Evolutionary conservation across 2,113 vertebrate genomes (phyloP), one percentile per base, ranked within the genome.

Genomic region (Fulica atra): DNA sequence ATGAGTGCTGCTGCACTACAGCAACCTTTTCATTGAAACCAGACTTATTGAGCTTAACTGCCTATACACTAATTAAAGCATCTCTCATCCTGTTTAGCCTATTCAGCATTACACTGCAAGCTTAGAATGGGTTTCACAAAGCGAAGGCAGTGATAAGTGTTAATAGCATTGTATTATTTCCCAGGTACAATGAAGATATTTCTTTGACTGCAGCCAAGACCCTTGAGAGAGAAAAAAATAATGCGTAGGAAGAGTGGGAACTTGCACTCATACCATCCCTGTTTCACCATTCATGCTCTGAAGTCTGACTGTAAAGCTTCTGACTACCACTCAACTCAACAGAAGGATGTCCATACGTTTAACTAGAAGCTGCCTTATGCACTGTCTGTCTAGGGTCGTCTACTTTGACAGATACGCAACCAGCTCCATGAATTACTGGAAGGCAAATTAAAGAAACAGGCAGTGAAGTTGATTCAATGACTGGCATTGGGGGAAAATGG

Each of bases 41-140:
- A 87, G 86, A 88, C 61, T 95, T 92, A 93, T 11, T 89, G 81
- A 89, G 65, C 66, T 96, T 89, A 94, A 92, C 86, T 82, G 66
- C 70, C 92, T 92, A 64, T 61, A 72, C 74, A 25, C 57, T 95
- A 96, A 95, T 95, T 93, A 96, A 94, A 94, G 57, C 87, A 94
- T 95, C 81, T 86, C 57, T 95, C 94, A 87, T 92, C 74, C 89
- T 72, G 44, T 72, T 94, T 91, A 63, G 65, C 65, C 81, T 87
- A 40, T 76, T 90, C 86, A 84, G 86, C 77, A 81, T 74, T 74
- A 68, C 60, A 44, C 54, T 85, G 53, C 40, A 63, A 57, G 57
- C 78, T 82, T 70, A 79, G 50, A 92, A 92, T 61, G 59, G 63
- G 48, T 69, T 85, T 86, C 71, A 87, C 35, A 15, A 92, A 86